A percentile compares a stretch with the other conserved stretches of the same genome.
Evolutionary conservation across 2,888 invertebrate genomes (phyloP).

Genomic region (Erebia palarica): DNA sequence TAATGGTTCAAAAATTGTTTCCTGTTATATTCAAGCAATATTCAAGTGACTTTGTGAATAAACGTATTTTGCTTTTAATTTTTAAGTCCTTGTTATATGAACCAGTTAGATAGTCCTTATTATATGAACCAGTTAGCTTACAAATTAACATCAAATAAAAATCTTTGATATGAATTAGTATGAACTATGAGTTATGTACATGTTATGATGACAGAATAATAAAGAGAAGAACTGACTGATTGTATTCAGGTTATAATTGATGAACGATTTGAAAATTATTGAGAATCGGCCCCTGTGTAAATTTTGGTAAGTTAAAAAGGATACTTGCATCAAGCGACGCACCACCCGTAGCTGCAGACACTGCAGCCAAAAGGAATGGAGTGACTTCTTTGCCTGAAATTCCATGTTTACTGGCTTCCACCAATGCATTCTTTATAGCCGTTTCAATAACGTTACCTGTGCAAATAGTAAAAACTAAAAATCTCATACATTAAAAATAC

Average conservation of each 20-base stretch:
- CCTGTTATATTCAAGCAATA: background rate
- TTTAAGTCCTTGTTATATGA: background rate
- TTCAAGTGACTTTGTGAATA: background rate
- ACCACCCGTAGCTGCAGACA: slow-evolving; percentile 91
- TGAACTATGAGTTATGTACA: too few species aligned
- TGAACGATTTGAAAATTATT: too few species aligned
- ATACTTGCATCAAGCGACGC: slow-evolving; percentile 93
- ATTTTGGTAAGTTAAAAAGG: slow-evolving; percentile 70
- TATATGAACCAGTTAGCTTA: too few species aligned
- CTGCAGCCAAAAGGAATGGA: slow-evolving; percentile 92
- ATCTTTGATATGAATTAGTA: too few species aligned
- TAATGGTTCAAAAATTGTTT: slow-evolving; percentile 48
- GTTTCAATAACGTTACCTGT: slow-evolving; percentile 82
- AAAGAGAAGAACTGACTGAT: too few species aligned
- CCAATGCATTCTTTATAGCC: slow-evolving; percentile 87
- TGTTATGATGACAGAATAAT: too few species aligned
- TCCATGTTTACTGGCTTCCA: slow-evolving; percentile 81
- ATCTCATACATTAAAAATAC: slow-evolving; percentile 3
- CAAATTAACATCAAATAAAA: too few species aligned
- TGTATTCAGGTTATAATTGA: too few species aligned
- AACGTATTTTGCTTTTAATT: background rate
- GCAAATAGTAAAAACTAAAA: slow-evolving; percentile 23
- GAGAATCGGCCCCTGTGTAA: background rate
- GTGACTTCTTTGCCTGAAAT: slow-evolving; percentile 94
- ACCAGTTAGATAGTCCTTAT: too few species aligned